Evolutionary conservation across 2,888 invertebrate genomes (phyloP).

Genomic region (Drosophila maculinotata): DNA sequence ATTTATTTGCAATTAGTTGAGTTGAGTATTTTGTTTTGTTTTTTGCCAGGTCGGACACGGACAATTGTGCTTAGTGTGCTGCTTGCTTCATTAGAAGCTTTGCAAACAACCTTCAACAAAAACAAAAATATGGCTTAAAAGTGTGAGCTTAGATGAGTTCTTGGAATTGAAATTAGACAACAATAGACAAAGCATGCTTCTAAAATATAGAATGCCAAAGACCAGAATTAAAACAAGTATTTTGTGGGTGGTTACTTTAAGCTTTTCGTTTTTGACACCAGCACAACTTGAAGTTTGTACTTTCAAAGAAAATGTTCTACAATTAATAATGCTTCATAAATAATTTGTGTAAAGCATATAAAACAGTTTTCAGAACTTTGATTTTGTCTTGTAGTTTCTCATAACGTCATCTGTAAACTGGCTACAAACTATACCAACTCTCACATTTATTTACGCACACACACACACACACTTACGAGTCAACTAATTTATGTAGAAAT

Average conservation of each 20-base stretch:
- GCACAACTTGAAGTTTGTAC: neutral
- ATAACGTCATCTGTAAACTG: conserved; percentile 23
- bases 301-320: neutral
- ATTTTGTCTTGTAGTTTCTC: conserved; percentile 6
- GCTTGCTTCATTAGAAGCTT: conserved; percentile 24
- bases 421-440: conserved; percentile 24
- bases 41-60: conserved; percentile 24
- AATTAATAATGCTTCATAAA: neutral
- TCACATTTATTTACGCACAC: conserved; percentile 6
- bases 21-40: conserved; percentile 23
- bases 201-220: too few species aligned
- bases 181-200: neutral
- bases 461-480: conserved; percentile 13
- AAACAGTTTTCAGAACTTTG: conserved; percentile 14
- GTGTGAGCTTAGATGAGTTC: neutral
- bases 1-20: conserved; percentile 79
- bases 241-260: too few species aligned
- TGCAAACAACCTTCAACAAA: conserved; percentile 1
- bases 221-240: too few species aligned
- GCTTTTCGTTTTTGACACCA: too few species aligned
- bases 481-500: conserved; percentile 72
- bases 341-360: neutral
- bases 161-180: too few species aligned
- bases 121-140: neutral
- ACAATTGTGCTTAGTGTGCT: neutral